phyloP scores from a whole-genome alignment of 2,888 invertebrate species.

The Nasonia oneida region DNA sequence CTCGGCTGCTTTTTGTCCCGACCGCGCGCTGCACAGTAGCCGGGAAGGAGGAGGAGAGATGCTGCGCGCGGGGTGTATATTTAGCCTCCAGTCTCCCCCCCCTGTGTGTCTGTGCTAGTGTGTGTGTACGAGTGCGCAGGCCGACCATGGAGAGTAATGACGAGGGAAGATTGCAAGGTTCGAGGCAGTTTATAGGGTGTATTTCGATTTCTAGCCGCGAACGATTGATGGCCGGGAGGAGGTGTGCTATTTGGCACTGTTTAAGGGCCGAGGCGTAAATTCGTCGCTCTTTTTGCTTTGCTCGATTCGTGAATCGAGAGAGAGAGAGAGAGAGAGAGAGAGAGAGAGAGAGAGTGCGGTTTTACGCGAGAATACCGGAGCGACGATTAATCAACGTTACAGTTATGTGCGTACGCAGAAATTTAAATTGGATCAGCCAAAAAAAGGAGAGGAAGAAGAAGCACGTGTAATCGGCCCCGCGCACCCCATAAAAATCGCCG shows the following conservation, averaged over 20 bases:
- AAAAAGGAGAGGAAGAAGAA: not conserved
- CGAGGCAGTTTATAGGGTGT: slow-evolving; percentile 3
- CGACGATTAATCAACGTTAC: not conserved
- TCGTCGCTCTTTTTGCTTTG: not conserved
- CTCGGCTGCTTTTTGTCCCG: not conserved
- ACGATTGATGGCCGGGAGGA: not conserved
- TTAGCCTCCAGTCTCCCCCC: not conserved
- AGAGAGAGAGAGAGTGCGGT: too few relatives aligned
- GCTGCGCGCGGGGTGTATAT: slow-evolving; percentile 6
- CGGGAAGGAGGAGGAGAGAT: slow-evolving; percentile 11
- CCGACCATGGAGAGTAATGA: not conserved
- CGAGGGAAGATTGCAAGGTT: slow-evolving; percentile 19
- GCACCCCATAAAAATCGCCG: slow-evolving; percentile 18
- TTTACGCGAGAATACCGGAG: not conserved
- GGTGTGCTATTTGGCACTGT: not conserved
- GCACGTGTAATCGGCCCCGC: not conserved
- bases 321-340: not conserved
- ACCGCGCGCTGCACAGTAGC: not conserved
- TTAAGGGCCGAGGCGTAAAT: not conserved
- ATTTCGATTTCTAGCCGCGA: slow-evolving; percentile 19
- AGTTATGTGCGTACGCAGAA: not conserved
- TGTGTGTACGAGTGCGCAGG: not conserved
- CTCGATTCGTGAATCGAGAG: too few relatives aligned
- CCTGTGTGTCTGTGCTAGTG: not conserved
- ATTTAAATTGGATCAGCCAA: slow-evolving; percentile 10